phyloP scores from a whole-genome alignment of 2,888 invertebrate species.

The Deilephila elpenor region DNA sequence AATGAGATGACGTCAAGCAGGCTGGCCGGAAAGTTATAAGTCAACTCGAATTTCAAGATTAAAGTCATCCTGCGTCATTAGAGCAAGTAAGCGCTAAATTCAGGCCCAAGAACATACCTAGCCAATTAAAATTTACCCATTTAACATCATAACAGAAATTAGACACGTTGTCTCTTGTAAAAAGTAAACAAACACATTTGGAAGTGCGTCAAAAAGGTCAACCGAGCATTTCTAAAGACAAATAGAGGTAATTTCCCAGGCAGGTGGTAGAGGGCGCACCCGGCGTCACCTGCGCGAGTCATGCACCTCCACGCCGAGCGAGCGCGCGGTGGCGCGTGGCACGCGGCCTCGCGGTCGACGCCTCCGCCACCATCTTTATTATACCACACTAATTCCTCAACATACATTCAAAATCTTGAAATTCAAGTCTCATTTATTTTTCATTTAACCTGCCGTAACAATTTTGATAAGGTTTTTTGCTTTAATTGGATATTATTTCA shows the following conservation, averaged over 20 bases:
- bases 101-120: not conserved
- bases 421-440: not conserved
- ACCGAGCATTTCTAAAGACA: slow-evolving; percentile 43
- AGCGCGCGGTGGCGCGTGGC: slow-evolving; percentile 71
- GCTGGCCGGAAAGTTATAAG: too few species aligned
- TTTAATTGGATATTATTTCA: slow-evolving; percentile 9
- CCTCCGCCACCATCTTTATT: slow-evolving; percentile 46
- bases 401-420: not conserved
- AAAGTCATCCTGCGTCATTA: too few species aligned
- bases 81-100: too few species aligned
- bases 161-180: not conserved
- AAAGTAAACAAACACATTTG: slow-evolving; percentile 16
- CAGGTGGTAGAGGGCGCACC: slow-evolving; percentile 46
- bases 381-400: not conserved
- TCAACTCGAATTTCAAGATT: too few species aligned
- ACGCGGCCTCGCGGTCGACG: slow-evolving; percentile 61
- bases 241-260: slow-evolving; percentile 40
- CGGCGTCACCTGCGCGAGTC: slow-evolving; percentile 62
- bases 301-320: slow-evolving; percentile 75
- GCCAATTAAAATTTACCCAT: not conserved
- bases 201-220: slow-evolving; percentile 50
- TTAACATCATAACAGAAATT: not conserved
- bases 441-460: not conserved
- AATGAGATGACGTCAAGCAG: too few species aligned
- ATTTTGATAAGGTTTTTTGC: not conserved